Evolutionary conservation across 92 coral and sea anemone genomes (phyloP).

Genomic region (Anthopleura xanthogrammica): DNA sequence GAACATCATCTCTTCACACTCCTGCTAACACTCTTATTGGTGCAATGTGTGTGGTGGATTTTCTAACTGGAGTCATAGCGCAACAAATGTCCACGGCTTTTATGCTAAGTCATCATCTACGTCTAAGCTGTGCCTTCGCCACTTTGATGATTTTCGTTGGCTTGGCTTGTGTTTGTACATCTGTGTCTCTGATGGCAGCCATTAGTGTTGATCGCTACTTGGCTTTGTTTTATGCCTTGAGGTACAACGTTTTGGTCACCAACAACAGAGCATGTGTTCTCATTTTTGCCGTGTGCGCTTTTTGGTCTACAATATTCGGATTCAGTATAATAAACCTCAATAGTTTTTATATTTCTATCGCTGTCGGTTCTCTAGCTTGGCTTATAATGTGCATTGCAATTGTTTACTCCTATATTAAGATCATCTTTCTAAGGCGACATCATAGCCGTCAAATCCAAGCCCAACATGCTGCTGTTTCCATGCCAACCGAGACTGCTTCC

Average conservation of each 20-base stretch:
- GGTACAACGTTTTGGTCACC: not conserved
- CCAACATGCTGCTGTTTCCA: conserved; percentile 12
- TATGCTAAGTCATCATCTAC: too few species aligned
- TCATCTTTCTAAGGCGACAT: not conserved
- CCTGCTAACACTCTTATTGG: conserved; percentile 1
- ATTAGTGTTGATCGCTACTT: not conserved
- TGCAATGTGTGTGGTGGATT: not conserved
- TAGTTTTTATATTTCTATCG: not conserved
- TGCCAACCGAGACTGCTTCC: not conserved
- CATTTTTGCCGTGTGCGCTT: not conserved
- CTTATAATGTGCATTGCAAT: not conserved
- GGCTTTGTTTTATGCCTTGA: not conserved
- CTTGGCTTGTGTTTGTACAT: not conserved
- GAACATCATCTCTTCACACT: conserved; percentile 4
- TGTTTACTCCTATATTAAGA: not conserved
- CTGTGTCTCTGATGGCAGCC: not conserved
- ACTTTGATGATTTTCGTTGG: not conserved
- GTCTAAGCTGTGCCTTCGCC: not conserved
- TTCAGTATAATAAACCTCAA: not conserved
- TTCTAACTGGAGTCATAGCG: not conserved
- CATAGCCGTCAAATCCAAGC: conserved; percentile 6
- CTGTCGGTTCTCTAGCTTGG: not conserved
- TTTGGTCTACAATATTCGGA: not conserved
- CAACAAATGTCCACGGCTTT: not conserved
- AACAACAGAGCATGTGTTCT: not conserved